Evolutionary conservation across 2,888 invertebrate species (phyloP), one percentile per base, ranked within the genome.

Genomic region (Ichneumon xanthorius): DNA sequence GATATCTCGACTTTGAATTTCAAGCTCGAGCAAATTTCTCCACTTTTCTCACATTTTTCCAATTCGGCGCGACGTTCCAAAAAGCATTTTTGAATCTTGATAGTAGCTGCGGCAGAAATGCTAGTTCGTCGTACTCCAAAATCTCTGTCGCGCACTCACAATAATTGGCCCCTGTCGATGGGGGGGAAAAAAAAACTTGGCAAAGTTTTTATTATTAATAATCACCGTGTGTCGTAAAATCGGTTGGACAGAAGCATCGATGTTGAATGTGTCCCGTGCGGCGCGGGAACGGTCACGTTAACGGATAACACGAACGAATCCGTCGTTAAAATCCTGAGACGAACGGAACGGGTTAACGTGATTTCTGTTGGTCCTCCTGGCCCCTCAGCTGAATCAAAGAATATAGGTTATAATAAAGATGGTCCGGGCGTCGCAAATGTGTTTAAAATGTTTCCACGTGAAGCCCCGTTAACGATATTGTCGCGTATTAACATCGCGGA

Each of bases 371-470:
- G 63, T 76, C 79, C 85, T 82, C 84, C 40, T 22, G 80, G 85
- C 75, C 70, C 81, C 88, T 88, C 88, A 88, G 87, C 88, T 88
- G 87, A 87, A 87, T 84, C 82, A 84, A 81, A 84, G 79, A 86
- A 88, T 86, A 88, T 86, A 87, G 87, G 87, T 88, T 88, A 88
- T 87, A 88, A 82, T 85, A 84, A 83, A 80, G 76, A 48, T 33
- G 73, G 61, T 77, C 77, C 37, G 65, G 30, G 22, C 50, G 33
- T 50, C 19, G 22, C 14, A 14, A 14, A 30, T 22, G 67, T 55
- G 58, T 19, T 58, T 40, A 26, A 76, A 40, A 53, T 19, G 4
- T 30, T 55, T 53, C 37, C 45, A 40, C 40, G 58, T 9, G 30
- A 78, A 22, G 9, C 7, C 50, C n/a, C 14, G 22, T 22, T 7